Evolutionary conservation across 2,797 vertebrate species (phyloP).

Genomic region (Distichodus sexfasciatus): DNA sequence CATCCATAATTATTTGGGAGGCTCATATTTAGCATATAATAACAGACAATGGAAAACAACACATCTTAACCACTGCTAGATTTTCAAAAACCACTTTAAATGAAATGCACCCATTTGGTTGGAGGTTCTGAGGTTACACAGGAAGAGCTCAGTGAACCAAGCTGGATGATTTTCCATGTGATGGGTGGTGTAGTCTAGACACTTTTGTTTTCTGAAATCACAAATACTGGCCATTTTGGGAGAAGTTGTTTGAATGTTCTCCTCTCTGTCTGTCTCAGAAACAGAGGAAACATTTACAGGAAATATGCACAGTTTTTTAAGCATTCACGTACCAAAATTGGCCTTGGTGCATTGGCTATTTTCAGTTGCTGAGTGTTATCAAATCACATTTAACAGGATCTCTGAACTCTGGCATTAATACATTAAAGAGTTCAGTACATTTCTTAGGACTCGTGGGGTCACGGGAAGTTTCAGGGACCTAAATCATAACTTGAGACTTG

Average conservation of each 20-base stretch:
- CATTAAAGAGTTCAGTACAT: conserved; percentile 2
- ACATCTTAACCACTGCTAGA: too few relatives aligned
- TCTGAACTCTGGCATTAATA: background rate
- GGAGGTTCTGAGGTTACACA: background rate
- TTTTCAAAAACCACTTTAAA: too few relatives aligned
- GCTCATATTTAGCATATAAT: background rate
- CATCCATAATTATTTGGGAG: too few relatives aligned
- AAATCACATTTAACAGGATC: background rate
- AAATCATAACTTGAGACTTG: conserved; percentile 25
- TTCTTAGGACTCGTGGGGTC: background rate
- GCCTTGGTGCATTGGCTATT: background rate
- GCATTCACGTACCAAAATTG: too few relatives aligned
- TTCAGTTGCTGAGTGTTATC: background rate
- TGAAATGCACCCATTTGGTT: too few relatives aligned
- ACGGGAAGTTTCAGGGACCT: conserved; percentile 18
- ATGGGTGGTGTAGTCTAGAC: background rate
- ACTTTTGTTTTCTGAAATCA: background rate
- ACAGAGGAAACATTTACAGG: background rate
- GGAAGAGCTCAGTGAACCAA: background rate
- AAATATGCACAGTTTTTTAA: too few relatives aligned
- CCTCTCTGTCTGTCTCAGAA: background rate
- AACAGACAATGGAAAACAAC: background rate
- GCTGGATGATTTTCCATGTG: background rate
- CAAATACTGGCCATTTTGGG: background rate
- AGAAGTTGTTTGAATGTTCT: background rate